Base-by-base conservation (phyloP, 2,888 invertebrate genomes). In the Amphiduros pacificus region DNA sequence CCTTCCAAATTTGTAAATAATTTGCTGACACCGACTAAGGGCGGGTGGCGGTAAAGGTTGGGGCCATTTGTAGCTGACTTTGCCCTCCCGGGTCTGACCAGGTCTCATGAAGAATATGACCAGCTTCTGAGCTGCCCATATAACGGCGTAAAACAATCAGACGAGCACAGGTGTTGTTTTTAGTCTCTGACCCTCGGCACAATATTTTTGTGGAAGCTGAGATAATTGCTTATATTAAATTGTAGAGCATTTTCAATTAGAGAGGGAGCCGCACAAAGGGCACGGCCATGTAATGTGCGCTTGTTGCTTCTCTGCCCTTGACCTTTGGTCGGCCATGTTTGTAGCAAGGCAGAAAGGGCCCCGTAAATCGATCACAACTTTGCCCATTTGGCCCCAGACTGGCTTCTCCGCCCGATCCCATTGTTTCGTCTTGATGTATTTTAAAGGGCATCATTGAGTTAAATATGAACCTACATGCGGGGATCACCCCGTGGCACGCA, bases 221-320 rank as follows among this genome's bases (percentile, higher is more conserved):
- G 44, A 44, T 44, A 44, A 44, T 44, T 44, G 44, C 44, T 44
- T 44, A 44, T 44, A 44, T 44, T 44, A 44, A 44, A 44, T 44
- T 44, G 44, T 44, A 22, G 44, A 22, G n/a, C 20, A 22, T 44
- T 44, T 44, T 44, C 44, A 44, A 44, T 44, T 44, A 44, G 44
- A 20, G 44, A 44, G 22, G 44, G 22, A 22, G n/a, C 44, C 22
- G 44, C 6, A 22, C n/a, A n/a, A n/a, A n/a, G n/a, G n/a, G n/a
- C n/a, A n/a, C n/a, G n/a, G n/a, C n/a, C n/a, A n/a, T n/a, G n/a
- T n/a, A n/a, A n/a, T n/a, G n/a, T n/a, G n/a, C n/a, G n/a, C n/a
- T n/a, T n/a, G n/a, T n/a, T n/a, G n/a, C n/a, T n/a, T n/a, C n/a
- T n/a, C n/a, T n/a, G n/a, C n/a, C n/a, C n/a, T n/a, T n/a, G n/a